Percentiles rank a stretch among this genome's conserved stretches.
These are phyloP conservation scores for Ictidomys tridecemlineatus DNA, from an alignment of 2,113 vertebrate species.

Conservation along the genomic window DNA sequence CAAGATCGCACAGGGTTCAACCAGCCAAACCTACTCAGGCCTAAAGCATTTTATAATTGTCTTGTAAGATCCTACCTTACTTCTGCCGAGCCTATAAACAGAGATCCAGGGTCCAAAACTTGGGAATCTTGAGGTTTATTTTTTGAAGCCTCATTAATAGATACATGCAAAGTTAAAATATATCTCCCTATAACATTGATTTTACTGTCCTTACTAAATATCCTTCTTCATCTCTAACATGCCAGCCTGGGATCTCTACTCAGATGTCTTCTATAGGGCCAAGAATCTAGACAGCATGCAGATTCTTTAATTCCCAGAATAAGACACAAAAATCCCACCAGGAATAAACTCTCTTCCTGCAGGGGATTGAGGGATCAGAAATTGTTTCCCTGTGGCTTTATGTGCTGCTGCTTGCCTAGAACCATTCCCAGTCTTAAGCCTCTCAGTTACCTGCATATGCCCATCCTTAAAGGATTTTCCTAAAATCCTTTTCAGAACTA, in stretches of 20 bases:
- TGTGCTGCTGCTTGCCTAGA: background rate
- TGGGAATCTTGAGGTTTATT: background rate
- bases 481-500: background rate
- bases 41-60: background rate
- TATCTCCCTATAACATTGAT: background rate
- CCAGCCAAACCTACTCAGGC: background rate
- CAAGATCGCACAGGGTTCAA: background rate
- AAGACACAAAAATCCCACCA: background rate
- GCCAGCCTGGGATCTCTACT: background rate
- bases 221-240: background rate
- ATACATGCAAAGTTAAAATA: background rate
- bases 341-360: background rate
- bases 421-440: background rate
- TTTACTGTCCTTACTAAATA: background rate
- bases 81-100: background rate
- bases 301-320: background rate
- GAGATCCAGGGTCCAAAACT: background rate
- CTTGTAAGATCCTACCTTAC: background rate
- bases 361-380: background rate
- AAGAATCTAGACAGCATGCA: background rate
- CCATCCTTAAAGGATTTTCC: background rate
- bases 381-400: background rate
- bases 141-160: background rate
- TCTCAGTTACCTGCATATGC: background rate
- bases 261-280: background rate